Evolutionary conservation across 2,888 invertebrate species (phyloP).

Genomic region (Pantelozetes paolii): DNA sequence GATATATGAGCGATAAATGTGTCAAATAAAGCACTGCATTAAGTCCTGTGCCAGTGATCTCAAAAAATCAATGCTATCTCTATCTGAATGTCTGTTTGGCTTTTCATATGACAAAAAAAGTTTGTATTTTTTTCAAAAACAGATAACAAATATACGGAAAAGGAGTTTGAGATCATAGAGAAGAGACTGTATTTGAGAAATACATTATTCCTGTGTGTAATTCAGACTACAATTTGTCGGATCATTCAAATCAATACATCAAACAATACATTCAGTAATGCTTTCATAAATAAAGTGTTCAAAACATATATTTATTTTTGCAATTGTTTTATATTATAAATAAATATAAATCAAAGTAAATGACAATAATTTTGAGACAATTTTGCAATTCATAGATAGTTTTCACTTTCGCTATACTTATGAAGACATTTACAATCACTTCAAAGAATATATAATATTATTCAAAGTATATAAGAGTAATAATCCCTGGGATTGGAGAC

Average conservation of each 20-base stretch:
- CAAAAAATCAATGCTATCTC: conserved; percentile 35
- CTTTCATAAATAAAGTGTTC: background rate
- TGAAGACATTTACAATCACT: background rate
- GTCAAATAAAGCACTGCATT: conserved; percentile 29
- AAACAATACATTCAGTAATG: background rate
- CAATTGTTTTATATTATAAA: background rate
- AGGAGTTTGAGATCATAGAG: background rate
- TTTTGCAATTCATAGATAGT: background rate
- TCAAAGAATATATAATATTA: too few species aligned
- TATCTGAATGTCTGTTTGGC: conserved; percentile 3
- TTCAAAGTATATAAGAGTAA: too few species aligned
- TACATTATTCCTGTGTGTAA: too few species aligned
- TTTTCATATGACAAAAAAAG: background rate
- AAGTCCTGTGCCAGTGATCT: conserved; percentile 18
- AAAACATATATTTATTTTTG: background rate
- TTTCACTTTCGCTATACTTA: background rate
- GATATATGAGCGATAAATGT: conserved; percentile 26
- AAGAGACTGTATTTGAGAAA: background rate
- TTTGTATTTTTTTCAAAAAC: conserved; percentile 10
- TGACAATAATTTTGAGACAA: background rate
- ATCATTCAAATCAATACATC: background rate
- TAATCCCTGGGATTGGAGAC: background rate
- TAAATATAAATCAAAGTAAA: too few species aligned
- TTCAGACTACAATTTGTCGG: background rate
- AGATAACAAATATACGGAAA: background rate